Percentiles rank a stretch among this genome's conserved stretches.
Conservation (phyloP, 2,888 invertebrate genomes). For the Macaria liturata region DNA sequence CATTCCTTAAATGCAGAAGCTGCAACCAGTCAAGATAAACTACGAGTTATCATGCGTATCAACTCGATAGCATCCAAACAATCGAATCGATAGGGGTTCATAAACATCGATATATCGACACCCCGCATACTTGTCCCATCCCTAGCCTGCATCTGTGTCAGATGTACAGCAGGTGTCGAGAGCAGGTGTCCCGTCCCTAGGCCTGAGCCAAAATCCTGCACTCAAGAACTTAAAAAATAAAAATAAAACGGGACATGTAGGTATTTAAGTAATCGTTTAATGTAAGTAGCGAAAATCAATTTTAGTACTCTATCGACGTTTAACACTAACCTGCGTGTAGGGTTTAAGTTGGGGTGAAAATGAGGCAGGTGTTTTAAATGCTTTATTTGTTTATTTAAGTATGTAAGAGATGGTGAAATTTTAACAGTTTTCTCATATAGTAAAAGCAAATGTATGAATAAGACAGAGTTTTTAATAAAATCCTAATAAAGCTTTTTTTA, state of each 20-base stretch:
- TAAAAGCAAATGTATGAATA: too few species aligned
- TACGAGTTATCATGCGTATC: too few species aligned
- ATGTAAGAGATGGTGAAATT: too few species aligned
- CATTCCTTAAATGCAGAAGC: too few species aligned
- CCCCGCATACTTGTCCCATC: constrained; percentile 33
- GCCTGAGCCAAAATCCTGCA: constrained; percentile 66
- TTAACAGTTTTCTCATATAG: too few species aligned
- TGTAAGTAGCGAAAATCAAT: constrained; percentile 4
- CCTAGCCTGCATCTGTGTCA: constrained; percentile 77
- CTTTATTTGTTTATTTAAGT: too few species aligned
- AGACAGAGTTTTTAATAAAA: too few species aligned
- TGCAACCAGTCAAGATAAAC: too few species aligned
- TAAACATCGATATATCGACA: constrained; percentile 28
- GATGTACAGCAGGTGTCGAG: constrained; percentile 76
- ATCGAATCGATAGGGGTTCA: not conserved
- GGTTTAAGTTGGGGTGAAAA: not conserved
- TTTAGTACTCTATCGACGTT: not conserved
- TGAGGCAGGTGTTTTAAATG: too few species aligned
- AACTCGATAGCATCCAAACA: too few species aligned
- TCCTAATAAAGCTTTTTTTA: too few species aligned
- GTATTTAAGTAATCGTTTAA: constrained; percentile 9
- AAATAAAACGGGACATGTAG: not conserved
- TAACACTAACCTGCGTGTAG: not conserved
- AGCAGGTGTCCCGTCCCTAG: constrained; percentile 77
- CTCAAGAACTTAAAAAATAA: too few species aligned